These are phyloP conservation scores for Etheostoma spectabile DNA, from an alignment of 2,113 vertebrate species.

Conservation along the genomic window DNA sequence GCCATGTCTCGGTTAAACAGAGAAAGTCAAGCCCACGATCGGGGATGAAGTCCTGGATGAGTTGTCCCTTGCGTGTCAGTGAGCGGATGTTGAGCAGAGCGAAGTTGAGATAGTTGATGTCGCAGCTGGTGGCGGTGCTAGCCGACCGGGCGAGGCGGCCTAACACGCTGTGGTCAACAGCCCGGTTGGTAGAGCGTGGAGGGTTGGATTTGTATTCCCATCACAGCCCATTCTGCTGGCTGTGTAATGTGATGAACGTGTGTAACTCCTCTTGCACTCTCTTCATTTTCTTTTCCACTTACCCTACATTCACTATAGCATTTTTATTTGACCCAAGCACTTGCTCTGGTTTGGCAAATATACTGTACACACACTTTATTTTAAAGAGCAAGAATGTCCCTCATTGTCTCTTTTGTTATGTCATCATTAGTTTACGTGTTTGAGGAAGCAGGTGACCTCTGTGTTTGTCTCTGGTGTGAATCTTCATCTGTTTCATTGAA, in stretches of 20 bases:
- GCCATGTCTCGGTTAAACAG: too few species aligned
- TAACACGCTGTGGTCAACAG: too few species aligned
- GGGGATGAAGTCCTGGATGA: too few species aligned
- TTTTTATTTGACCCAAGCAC: conserved; percentile 14
- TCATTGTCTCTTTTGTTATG: conserved; percentile 58
- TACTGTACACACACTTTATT: conserved; percentile 39
- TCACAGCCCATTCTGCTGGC: conserved; percentile 25
- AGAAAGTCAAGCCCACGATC: too few species aligned
- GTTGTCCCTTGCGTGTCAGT: too few species aligned
- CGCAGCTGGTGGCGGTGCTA: too few species aligned
- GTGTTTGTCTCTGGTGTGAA: conserved; percentile 42
- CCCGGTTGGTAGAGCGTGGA: too few species aligned
- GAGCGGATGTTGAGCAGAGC: too few species aligned
- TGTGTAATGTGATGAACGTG: conserved; percentile 23
- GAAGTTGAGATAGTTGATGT: too few species aligned
- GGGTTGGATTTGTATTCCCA: conserved; percentile 45
- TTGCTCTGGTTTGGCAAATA: conserved; percentile 15
- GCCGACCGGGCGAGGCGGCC: too few species aligned
- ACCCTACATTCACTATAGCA: not conserved
- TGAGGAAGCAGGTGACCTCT: conserved; percentile 40
- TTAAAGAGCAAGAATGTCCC: conserved; percentile 45
- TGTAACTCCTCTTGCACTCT: not conserved
- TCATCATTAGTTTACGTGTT: conserved; percentile 45
- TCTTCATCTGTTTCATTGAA: conserved; percentile 56
- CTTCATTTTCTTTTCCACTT: not conserved